A percentile compares a stretch with the other conserved stretches of the same genome.
Conservation (phyloP, 2,888 invertebrate genomes). For the Stomorhina lunata region DNA sequence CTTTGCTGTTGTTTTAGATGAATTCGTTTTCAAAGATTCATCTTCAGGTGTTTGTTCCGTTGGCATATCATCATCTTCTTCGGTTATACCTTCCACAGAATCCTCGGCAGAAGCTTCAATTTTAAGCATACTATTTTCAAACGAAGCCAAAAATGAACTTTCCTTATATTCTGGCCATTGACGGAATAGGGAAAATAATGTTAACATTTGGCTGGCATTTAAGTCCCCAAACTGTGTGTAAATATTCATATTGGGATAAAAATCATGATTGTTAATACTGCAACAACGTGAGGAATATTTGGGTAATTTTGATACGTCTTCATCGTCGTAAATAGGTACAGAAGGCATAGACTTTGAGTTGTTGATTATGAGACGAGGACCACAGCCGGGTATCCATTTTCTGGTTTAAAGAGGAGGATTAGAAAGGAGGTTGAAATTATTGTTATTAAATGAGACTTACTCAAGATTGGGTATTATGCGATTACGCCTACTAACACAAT, state of each 20-base stretch:
- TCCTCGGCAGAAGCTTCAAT: slow-evolving; percentile 79
- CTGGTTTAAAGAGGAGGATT: slow-evolving; percentile 74
- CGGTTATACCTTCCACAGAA: slow-evolving; percentile 69
- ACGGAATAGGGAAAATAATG: slow-evolving; percentile 83
- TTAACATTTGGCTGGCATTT: slow-evolving; percentile 83
- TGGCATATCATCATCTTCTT: slow-evolving; percentile 73
- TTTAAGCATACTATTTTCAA: slow-evolving; percentile 83
- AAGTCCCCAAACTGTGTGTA: slow-evolving; percentile 88
- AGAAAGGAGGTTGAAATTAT: background rate
- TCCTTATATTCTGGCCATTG: slow-evolving; percentile 84
- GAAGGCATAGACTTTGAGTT: slow-evolving; percentile 41
- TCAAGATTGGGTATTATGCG: slow-evolving; percentile 87
- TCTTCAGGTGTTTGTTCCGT: slow-evolving; percentile 58
- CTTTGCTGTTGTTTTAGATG: background rate
- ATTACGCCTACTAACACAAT: slow-evolving; percentile 82
- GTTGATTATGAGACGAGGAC: slow-evolving; percentile 83
- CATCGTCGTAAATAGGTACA: slow-evolving; percentile 67
- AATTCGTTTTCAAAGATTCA: slow-evolving; percentile 35
- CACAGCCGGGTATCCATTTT: slow-evolving; percentile 88
- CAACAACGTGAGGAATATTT: slow-evolving; percentile 72
- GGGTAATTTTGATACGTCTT: slow-evolving; percentile 70
- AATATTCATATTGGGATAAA: slow-evolving; percentile 83
- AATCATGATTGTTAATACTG: slow-evolving; percentile 73
- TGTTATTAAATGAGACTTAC: slow-evolving; percentile 80
- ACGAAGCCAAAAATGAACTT: slow-evolving; percentile 84